These are phyloP conservation scores for Phthorimaea operculella DNA, from an alignment of 1,140 invertebrate genomes.

Conservation along the genomic window DNA sequence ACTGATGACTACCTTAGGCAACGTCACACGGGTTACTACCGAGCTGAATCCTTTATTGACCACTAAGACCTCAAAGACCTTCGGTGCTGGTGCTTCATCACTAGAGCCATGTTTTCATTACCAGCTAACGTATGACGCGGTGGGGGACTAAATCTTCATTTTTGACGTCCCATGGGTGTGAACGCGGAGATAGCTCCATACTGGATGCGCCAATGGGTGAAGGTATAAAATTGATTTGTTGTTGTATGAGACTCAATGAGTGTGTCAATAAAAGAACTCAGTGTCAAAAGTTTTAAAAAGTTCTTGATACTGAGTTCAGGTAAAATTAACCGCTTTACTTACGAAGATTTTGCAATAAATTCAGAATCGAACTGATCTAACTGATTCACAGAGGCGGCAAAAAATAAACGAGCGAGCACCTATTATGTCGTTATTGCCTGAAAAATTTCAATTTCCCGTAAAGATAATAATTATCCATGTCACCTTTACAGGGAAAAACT, in stretches of 20 bases:
- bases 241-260: background rate
- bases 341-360: background rate
- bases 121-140: constrained; percentile 60
- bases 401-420: no score
- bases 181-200: constrained; percentile 8
- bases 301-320: background rate
- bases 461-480: no score
- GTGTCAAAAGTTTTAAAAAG: background rate
- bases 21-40: no score
- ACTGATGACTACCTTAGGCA: no score
- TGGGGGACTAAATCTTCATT: constrained; percentile 65
- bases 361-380: background rate
- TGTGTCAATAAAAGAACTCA: background rate
- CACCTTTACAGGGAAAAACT: no score
- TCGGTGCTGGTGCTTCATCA: constrained; percentile 37
- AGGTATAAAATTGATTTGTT: background rate
- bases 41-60: no score
- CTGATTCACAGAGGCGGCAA: no score
- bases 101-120: constrained; percentile 59
- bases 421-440: no score
- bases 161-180: constrained; percentile 59
- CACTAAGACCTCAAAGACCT: background rate
- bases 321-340: background rate
- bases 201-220: constrained; percentile 23
- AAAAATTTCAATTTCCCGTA: no score